Conservation (phyloP, 2,888 invertebrate genomes). For the Eledona agricola region DNA sequence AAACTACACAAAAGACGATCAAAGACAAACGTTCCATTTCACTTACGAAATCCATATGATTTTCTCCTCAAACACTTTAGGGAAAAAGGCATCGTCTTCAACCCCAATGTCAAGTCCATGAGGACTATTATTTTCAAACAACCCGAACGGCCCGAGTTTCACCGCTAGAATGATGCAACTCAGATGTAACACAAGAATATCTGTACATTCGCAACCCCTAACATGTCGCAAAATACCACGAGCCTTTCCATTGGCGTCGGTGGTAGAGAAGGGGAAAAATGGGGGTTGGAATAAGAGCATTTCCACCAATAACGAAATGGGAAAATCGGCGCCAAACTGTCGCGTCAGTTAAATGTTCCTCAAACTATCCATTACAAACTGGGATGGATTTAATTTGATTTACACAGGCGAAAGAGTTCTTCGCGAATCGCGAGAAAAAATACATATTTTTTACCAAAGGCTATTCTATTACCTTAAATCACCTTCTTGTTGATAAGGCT, state of each 20-base stretch:
- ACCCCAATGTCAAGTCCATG: constrained; percentile 1
- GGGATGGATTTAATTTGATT: constrained; percentile 55
- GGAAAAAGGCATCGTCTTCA: background rate
- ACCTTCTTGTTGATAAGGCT: no score
- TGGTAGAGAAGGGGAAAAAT: constrained; percentile 14
- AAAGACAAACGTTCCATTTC: no score
- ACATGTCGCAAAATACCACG: constrained; percentile 28
- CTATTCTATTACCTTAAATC: no score
- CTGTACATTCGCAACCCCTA: constrained; percentile 39
- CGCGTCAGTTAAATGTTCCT: constrained; percentile 60
- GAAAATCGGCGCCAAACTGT: constrained; percentile 59
- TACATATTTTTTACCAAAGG: no score
- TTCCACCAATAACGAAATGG: constrained; percentile 40
- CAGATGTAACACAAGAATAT: constrained; percentile 41
- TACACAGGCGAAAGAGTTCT: constrained; percentile 36
- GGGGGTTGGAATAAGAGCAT: constrained; percentile 34
- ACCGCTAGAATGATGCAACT: constrained; percentile 52
- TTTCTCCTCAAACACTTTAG: no score
- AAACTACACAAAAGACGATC: background rate
- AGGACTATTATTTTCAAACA: constrained; percentile 7
- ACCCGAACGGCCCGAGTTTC: constrained; percentile 48
- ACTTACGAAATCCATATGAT: no score
- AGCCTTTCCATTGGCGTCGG: constrained; percentile 38
- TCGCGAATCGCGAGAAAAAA: constrained; percentile 8
- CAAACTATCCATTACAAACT: constrained; percentile 55